Evolutionary conservation across 2,888 invertebrate species (phyloP).

Genomic region (Andrena praecox): DNA sequence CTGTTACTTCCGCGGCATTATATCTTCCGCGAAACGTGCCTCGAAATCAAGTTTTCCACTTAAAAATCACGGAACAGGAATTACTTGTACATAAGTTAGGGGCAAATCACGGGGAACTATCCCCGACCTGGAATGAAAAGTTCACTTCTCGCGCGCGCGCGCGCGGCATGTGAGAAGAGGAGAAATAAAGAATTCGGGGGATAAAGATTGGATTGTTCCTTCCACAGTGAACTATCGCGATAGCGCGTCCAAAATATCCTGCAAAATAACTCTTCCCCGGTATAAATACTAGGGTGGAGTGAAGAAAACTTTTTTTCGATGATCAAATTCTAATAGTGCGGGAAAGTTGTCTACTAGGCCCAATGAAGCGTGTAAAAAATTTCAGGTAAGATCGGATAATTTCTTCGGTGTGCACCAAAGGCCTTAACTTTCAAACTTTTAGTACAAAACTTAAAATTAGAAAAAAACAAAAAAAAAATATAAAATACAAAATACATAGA

Average conservation of each 20-base stretch:
- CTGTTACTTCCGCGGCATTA: conserved; percentile 40
- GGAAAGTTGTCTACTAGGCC: too few relatives aligned
- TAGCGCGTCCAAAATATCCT: background rate
- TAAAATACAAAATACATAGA: too few relatives aligned
- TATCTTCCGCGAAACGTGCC: conserved; percentile 51
- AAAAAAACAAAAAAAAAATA: too few relatives aligned
- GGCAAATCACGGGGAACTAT: conserved; percentile 50
- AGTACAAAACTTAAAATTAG: too few relatives aligned
- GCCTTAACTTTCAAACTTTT: too few relatives aligned
- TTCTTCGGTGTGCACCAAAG: too few relatives aligned
- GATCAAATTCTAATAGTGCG: too few relatives aligned
- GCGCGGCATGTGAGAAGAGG: background rate
- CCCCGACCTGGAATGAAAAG: conserved; percentile 42
- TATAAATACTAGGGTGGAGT: too few relatives aligned
- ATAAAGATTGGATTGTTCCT: conserved; percentile 30
- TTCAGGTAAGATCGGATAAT: too few relatives aligned
- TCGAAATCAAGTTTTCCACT: conserved; percentile 55
- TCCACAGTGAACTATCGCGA: background rate
- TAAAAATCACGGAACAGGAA: conserved; percentile 54
- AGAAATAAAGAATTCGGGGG: conserved; percentile 6
- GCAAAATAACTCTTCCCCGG: background rate
- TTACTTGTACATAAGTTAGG: conserved; percentile 57
- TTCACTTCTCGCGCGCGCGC: conserved; percentile 11
- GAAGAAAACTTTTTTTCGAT: too few relatives aligned
- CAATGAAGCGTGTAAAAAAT: too few relatives aligned